Evolutionary conservation across 2,113 vertebrate genomes (phyloP).

Genomic region (Centrocercus urophasianus): DNA sequence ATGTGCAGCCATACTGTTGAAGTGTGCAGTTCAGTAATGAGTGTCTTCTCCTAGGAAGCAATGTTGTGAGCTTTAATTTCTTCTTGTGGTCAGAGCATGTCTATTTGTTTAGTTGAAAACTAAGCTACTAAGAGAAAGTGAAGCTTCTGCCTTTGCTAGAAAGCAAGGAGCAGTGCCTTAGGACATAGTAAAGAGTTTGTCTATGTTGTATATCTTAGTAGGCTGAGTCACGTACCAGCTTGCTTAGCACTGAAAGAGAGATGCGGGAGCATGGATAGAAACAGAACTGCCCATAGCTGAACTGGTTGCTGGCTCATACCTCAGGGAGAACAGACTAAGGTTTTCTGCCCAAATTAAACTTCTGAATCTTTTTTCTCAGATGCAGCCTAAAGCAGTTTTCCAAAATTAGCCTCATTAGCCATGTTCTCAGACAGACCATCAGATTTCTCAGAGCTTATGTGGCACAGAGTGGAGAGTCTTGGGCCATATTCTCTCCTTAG

Average conservation of each 20-base stretch:
- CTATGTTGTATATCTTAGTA: background rate
- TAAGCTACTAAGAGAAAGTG: background rate
- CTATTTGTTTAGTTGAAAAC: background rate
- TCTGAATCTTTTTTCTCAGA: background rate
- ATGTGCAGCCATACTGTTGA: background rate
- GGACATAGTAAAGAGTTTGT: background rate
- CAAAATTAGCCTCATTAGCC: background rate
- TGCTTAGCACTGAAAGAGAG: background rate
- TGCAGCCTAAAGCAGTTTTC: background rate
- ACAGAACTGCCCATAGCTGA: background rate
- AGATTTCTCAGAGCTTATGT: background rate
- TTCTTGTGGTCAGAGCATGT: background rate
- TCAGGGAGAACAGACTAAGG: background rate
- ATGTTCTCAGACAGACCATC: background rate
- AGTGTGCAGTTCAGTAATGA: background rate
- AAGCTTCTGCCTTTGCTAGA: background rate
- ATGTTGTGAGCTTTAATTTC: background rate
- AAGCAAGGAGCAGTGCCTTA: background rate
- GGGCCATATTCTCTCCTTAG: background rate
- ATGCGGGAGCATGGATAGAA: background rate
- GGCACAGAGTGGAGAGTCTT: background rate
- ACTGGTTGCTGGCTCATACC: background rate
- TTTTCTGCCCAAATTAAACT: background rate
- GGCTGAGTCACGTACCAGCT: background rate
- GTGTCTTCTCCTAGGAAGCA: background rate